Evolutionary conservation across 2,888 invertebrate species (phyloP).

Genomic region (Tachina grossa): DNA sequence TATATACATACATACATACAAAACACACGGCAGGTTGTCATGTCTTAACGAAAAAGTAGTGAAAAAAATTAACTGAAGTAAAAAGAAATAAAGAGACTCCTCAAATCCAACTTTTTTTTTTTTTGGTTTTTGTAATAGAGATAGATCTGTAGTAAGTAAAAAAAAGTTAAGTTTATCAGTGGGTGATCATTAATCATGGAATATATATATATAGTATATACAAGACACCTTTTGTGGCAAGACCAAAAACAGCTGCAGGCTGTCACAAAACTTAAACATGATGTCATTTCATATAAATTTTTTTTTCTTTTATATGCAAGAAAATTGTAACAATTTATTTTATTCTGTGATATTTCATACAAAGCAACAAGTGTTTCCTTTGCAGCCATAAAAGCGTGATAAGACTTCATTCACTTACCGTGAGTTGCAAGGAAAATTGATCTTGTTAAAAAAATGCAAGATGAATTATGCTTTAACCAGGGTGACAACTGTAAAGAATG

Average conservation of each 20-base stretch:
- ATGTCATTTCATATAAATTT: slow-evolving; percentile 67
- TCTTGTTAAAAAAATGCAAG: slow-evolving; percentile 33
- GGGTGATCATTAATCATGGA: slow-evolving; percentile 68
- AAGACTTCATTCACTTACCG: slow-evolving; percentile 23
- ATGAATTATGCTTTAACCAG: slow-evolving; percentile 48
- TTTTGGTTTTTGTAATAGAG: slow-evolving; percentile 20
- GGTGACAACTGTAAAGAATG: slow-evolving; percentile 52
- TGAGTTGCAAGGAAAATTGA: slow-evolving; percentile 21
- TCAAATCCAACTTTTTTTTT: slow-evolving; percentile 22
- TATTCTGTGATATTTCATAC: slow-evolving; percentile 22
- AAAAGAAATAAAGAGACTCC: slow-evolving; percentile 6
- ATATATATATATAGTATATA: neutral
- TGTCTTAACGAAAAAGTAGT: neutral
- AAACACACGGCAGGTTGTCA: slow-evolving; percentile 61
- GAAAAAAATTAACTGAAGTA: slow-evolving; percentile 7
- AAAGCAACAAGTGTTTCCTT: slow-evolving; percentile 48
- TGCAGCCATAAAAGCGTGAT: slow-evolving; percentile 10
- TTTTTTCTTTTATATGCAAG: neutral
- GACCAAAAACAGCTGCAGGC: slow-evolving; percentile 66
- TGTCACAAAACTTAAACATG: slow-evolving; percentile 65
- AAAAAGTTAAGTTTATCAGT: slow-evolving; percentile 52
- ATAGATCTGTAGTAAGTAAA: slow-evolving; percentile 40
- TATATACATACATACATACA: slow-evolving; percentile 3
- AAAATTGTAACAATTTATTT: slow-evolving; percentile 57
- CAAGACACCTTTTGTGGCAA: slow-evolving; percentile 63